Conservation (phyloP, 1,140 invertebrate species). For the Hyposmocoma kahamanoa region DNA sequence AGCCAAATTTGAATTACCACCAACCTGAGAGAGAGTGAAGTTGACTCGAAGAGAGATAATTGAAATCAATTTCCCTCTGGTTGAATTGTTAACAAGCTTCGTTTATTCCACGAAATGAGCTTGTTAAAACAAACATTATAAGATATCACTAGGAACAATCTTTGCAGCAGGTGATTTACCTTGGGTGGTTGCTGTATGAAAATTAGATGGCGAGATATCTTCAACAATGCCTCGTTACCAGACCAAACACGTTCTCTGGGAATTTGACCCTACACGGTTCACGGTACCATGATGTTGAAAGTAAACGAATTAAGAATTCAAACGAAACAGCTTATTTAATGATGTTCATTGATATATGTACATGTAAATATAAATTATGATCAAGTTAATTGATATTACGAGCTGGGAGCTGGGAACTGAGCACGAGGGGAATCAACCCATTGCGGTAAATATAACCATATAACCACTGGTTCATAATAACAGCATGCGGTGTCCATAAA, state of each 20-base stretch:
- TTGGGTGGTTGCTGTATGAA: slow-evolving; percentile 15
- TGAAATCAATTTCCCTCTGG: slow-evolving; percentile 33
- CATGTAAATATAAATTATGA: slow-evolving; percentile 17
- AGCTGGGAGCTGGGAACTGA: slow-evolving; percentile 33
- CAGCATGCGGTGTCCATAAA: slow-evolving; percentile 55
- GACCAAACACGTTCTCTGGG: no score
- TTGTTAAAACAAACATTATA: slow-evolving; percentile 24
- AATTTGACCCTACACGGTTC: no score
- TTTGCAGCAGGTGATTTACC: slow-evolving; percentile 34
- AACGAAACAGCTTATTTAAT: neutral
- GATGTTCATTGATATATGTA: neutral
- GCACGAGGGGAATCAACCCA: slow-evolving; percentile 30
- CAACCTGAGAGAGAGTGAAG: slow-evolving; percentile 54
- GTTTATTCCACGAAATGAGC: slow-evolving; percentile 29
- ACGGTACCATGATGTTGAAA: no score
- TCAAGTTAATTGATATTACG: slow-evolving; percentile 61
- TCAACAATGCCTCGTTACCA: slow-evolving; percentile 34
- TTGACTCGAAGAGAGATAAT: no score
- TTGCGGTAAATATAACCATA: slow-evolving; percentile 34
- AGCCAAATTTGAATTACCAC: slow-evolving; percentile 44
- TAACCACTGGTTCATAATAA: slow-evolving; percentile 49
- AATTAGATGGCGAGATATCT: slow-evolving; percentile 24
- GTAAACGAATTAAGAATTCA: no score
- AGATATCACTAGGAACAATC: slow-evolving; percentile 16
- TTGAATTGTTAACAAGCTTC: slow-evolving; percentile 28